Conservation (phyloP, 2,113 vertebrate genomes). For the Nannospalax galili region DNA sequence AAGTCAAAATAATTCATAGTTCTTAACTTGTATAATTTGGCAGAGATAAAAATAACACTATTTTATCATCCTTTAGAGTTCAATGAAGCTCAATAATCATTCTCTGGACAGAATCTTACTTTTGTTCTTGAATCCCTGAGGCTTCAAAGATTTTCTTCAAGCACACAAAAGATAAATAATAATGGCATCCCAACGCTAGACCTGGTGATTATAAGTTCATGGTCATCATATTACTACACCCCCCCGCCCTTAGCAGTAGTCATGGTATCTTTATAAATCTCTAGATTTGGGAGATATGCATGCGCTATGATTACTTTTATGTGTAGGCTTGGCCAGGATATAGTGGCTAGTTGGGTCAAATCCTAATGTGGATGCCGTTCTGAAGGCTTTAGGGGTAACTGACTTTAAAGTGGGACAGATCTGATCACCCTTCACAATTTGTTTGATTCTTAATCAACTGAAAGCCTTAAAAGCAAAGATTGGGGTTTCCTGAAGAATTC, state of each 20-base stretch:
- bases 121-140: conserved; percentile 40
- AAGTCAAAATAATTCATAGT: background rate
- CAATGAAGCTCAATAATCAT: background rate
- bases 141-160: conserved; percentile 61
- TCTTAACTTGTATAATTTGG: background rate
- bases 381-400: background rate
- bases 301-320: background rate
- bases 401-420: background rate
- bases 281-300: background rate
- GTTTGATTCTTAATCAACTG: background rate
- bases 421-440: background rate
- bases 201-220: background rate
- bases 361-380: background rate
- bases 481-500: background rate
- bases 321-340: background rate
- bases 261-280: background rate
- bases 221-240: background rate
- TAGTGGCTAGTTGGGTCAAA: background rate
- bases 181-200: background rate
- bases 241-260: background rate
- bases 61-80: conserved; percentile 18
- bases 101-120: conserved; percentile 3
- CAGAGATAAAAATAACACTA: background rate
- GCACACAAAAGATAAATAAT: conserved; percentile 34
- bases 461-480: background rate